Evolutionary conservation across 2,113 vertebrate genomes (phyloP).

Genomic region (Mus spicilegus): DNA sequence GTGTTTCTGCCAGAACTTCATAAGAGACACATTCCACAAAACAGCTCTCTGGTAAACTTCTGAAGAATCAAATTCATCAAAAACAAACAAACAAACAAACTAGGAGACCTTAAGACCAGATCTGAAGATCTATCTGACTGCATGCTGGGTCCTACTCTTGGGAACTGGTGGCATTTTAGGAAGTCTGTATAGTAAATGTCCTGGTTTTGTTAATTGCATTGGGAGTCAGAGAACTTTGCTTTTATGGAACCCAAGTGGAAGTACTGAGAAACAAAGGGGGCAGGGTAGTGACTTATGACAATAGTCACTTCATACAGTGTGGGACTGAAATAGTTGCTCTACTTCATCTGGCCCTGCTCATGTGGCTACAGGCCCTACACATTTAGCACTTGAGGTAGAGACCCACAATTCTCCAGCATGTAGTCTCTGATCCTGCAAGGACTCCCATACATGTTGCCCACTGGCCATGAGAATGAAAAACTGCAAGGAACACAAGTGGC

Average conservation of each 20-base stretch:
- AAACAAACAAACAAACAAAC: neutral
- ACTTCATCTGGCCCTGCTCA: neutral
- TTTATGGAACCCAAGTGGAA: neutral
- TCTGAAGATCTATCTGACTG: neutral
- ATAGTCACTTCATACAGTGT: neutral
- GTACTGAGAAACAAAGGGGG: neutral
- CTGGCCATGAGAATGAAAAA: neutral
- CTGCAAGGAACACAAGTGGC: rapidly evolving
- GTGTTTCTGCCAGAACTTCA: constrained; percentile 13
- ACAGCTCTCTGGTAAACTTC: neutral
- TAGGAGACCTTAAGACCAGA: rapidly evolving
- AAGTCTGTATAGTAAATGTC: neutral
- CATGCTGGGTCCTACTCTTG: neutral
- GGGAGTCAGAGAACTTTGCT: neutral
- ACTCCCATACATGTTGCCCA: rapidly evolving
- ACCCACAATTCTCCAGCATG: rapidly evolving
- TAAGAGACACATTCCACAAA: neutral
- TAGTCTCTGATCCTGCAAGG: neutral
- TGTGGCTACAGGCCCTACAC: neutral
- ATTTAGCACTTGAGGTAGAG: neutral
- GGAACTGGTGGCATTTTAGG: neutral
- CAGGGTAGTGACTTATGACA: neutral
- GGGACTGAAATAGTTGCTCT: neutral
- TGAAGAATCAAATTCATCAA: neutral
- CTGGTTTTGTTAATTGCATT: neutral